Percentiles rank a stretch among this genome's conserved stretches.
phyloP scores from a whole-genome alignment of 2,113 vertebrate species.

The Neodon shergylaensis region DNA sequence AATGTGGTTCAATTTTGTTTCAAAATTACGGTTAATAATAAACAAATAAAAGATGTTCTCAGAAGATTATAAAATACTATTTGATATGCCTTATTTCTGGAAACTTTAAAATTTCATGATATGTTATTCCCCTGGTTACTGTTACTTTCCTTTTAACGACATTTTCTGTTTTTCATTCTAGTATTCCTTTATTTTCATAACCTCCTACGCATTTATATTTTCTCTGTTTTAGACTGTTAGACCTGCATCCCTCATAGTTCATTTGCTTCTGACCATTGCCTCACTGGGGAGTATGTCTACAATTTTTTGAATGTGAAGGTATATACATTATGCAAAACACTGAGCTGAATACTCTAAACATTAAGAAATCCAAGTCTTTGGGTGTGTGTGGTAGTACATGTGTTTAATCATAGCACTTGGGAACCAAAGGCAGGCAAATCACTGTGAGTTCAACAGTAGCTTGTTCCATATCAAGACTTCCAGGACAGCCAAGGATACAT shows the following conservation, averaged over 20 bases:
- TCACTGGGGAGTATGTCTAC: conserved; percentile 30
- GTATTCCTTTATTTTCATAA: conserved; percentile 36
- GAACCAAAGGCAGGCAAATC: not conserved
- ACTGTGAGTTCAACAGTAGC: not conserved
- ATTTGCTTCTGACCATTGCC: conserved; percentile 28
- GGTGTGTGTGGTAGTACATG: not conserved
- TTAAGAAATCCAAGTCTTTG: not conserved
- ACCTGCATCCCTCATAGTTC: not conserved
- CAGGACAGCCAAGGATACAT: not conserved
- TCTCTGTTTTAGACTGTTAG: not conserved
- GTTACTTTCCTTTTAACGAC: conserved; percentile 32
- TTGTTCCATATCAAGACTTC: not conserved
- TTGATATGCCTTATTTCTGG: conserved; percentile 43
- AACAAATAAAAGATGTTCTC: not conserved
- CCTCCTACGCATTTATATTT: not conserved
- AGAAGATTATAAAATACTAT: conserved; percentile 29
- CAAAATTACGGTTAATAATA: conserved; percentile 59
- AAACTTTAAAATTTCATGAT: not conserved
- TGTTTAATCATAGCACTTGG: not conserved
- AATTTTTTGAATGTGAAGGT: conserved; percentile 18
- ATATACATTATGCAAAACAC: conserved; percentile 27
- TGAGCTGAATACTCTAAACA: conserved; percentile 22
- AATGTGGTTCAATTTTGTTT: conserved; percentile 41
- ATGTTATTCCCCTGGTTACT: conserved; percentile 24
- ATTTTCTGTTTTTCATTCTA: conserved; percentile 22